phyloP scores from a whole-genome alignment of 2,113 vertebrate genomes.

The Hippocampus comes region DNA sequence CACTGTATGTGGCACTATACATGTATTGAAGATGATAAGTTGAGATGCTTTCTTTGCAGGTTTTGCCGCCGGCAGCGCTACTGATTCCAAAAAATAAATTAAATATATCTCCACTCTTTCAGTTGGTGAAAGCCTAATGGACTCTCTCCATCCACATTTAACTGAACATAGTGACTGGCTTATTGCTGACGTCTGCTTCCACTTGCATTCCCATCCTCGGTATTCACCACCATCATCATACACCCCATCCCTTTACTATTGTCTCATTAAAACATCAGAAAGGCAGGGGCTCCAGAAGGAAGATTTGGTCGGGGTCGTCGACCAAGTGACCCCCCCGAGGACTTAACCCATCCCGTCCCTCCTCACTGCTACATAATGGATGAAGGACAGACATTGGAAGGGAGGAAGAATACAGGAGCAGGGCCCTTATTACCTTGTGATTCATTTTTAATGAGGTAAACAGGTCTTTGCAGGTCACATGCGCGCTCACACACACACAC shows the following conservation, averaged over 20 bases:
- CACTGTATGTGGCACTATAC: no score
- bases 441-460: conserved; percentile 77
- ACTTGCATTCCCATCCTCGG: conserved; percentile 12
- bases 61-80: no score
- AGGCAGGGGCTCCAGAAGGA: conserved; percentile 25
- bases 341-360: conserved; percentile 53
- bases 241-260: conserved; percentile 44
- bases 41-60: no score
- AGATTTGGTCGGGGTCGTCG: conserved; percentile 22
- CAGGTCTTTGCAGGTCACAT: conserved; percentile 74
- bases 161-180: conserved; percentile 8
- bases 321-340: conserved; percentile 65
- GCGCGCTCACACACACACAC: conserved; percentile 36
- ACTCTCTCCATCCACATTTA: conserved; percentile 53
- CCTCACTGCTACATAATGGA: conserved; percentile 71
- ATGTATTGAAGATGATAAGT: no score
- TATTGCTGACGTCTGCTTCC: conserved; percentile 6
- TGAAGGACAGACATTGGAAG: conserved; percentile 61
- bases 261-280: conserved; percentile 44
- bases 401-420: conserved; percentile 18
- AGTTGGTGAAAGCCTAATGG: conserved; percentile 63
- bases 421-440: conserved; percentile 71
- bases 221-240: conserved; percentile 37
- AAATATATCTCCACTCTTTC: background rate
- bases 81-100: no score